Evolutionary conservation across 2,113 vertebrate genomes (phyloP), one percentile per base, ranked within the genome.

Genomic region (Aix galericulata): DNA sequence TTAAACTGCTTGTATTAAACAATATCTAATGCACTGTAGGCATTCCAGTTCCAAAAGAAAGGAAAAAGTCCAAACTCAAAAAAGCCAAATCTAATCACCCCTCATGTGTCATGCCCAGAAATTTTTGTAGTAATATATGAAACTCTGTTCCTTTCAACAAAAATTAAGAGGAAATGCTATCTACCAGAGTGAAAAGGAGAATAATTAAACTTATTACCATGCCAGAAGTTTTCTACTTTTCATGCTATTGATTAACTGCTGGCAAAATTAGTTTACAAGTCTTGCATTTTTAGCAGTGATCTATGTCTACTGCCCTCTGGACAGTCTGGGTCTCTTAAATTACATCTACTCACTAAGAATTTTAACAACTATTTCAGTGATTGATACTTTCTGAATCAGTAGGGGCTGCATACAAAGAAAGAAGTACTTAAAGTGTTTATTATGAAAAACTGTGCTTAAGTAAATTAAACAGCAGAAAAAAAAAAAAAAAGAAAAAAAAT

Each of bases 361-460:
- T 95, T 96, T 95, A 94, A 88, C 86, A 95, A 92, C 44, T 88
- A n/a, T 67, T 96, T 81, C 63, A 86, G 64, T 48, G 60, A 91
- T 44, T 82, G 82, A 89, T 77, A 73, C 42, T 80, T 85, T 82
- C 80, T 69, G 48, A 27, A 93, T 89, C 58, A 84, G 75, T 85
- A 88, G 29, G 31, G 89, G 64, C 58, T 81, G 60, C 66, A 73
- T 79, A 78, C 13, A 78, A 91, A 92, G 85, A 78, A 95, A 94
- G 36, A 11, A 58, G 34, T 21, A 62, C 74, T 89, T 77, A 48
- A 90, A 90, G 29, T 31, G 11, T 40, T 75, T 75, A 91, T 23
- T 77, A 36, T 34, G 14, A 86, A 82, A 73, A 31, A 20, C 8
- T 56, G n/a, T 2, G 23, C 72, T 74, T 59, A 81, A 62, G 34